Evolutionary conservation across 2,113 vertebrate genomes (phyloP).

Genomic region (Chloroceryle aenea): DNA sequence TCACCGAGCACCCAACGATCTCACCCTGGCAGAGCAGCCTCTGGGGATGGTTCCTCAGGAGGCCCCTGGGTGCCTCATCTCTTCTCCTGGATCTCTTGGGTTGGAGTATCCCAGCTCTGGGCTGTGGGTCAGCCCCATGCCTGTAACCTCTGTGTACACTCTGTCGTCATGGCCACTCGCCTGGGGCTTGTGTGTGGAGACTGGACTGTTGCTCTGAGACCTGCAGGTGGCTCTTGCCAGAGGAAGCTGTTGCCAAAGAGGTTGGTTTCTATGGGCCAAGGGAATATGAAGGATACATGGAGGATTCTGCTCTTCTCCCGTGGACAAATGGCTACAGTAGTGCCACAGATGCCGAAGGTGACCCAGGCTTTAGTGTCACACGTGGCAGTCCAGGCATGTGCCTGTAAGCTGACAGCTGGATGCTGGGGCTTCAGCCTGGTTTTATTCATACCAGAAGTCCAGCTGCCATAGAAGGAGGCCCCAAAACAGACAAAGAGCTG

Average conservation of each 20-base stretch:
- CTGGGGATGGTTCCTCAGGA: neutral
- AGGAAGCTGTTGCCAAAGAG: neutral
- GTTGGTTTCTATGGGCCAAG: conserved; percentile 58
- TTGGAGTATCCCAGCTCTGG: neutral
- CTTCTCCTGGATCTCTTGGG: neutral
- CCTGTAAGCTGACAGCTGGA: neutral
- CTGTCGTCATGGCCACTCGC: conserved; percentile 53
- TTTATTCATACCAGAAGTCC: neutral
- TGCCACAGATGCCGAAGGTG: accelerated
- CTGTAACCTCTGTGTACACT: conserved; percentile 34
- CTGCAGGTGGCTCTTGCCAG: accelerated
- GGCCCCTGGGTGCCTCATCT: neutral
- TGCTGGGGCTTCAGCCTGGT: neutral
- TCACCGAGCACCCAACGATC: neutral
- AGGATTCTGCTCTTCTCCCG: neutral
- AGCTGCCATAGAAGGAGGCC: neutral
- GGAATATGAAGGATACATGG: accelerated
- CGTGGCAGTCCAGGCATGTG: accelerated
- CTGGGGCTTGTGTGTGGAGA: neutral
- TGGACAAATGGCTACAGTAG: neutral
- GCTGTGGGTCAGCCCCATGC: neutral
- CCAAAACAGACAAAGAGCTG: neutral
- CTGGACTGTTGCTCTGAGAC: neutral
- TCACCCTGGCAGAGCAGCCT: neutral
- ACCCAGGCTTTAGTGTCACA: neutral